Evolutionary conservation across 2,113 vertebrate species (phyloP).

Genomic region (Cariama cristata): DNA sequence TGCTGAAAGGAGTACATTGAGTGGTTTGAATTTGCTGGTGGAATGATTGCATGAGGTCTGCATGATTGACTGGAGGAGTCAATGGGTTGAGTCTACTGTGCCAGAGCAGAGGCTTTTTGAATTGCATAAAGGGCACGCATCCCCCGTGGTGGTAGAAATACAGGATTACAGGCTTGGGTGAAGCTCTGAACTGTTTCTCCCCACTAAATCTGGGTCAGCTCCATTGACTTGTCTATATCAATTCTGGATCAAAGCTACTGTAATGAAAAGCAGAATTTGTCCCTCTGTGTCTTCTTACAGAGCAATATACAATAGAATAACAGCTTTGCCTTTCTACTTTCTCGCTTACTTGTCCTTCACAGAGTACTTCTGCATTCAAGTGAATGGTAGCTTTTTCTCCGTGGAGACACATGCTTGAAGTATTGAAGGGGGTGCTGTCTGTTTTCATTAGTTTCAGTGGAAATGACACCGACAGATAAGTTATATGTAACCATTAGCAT

Average conservation of each 20-base stretch:
- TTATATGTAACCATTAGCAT: background rate
- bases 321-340: background rate
- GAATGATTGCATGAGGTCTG: background rate
- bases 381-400: background rate
- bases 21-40: background rate
- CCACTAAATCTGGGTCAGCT: constrained; percentile 9
- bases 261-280: background rate
- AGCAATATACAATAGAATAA: background rate
- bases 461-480: background rate
- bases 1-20: background rate
- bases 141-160: background rate
- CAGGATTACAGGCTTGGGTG: background rate
- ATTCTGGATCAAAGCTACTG: background rate
- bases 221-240: background rate
- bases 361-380: background rate
- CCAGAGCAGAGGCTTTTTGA: background rate
- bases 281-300: background rate
- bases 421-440: background rate
- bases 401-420: background rate
- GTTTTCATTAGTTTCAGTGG: background rate
- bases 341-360: background rate
- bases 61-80: background rate
- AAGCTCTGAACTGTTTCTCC: background rate
- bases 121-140: background rate
- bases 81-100: background rate